Conservation (phyloP, 1,140 invertebrate species). For the Drosophila lacertosa region DNA sequence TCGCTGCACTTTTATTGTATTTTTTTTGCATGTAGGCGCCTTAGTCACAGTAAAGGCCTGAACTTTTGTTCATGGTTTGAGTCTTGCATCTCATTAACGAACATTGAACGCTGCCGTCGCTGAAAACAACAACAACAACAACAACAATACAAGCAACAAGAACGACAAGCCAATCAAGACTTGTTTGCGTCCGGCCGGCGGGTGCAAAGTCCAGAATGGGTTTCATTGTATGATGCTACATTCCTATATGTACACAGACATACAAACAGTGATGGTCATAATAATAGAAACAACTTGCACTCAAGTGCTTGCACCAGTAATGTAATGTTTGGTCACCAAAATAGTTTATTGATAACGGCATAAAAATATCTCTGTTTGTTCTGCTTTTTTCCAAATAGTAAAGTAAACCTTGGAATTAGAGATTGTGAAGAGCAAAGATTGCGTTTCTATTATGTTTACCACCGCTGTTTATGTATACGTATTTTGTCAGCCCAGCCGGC, state of each 20-base stretch:
- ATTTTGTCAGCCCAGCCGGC: slow-evolving; percentile 28
- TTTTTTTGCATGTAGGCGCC: slow-evolving; percentile 40
- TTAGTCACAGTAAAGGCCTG: slow-evolving; percentile 49
- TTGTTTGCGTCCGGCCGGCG: slow-evolving; percentile 55
- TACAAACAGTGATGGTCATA: not conserved
- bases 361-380: too few species aligned
- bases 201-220: slow-evolving; percentile 68
- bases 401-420: too few species aligned
- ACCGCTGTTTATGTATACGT: slow-evolving; percentile 1
- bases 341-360: too few species aligned
- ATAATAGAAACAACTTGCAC: too few species aligned
- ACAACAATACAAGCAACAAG: slow-evolving; percentile 22
- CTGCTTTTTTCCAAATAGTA: too few species aligned
- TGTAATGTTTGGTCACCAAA: too few species aligned
- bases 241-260: not conserved
- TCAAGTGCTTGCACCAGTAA: too few species aligned
- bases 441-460: too few species aligned
- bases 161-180: slow-evolving; percentile 69
- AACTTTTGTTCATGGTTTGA: slow-evolving; percentile 40
- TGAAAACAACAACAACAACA: slow-evolving; percentile 14
- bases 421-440: too few species aligned
- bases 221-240: slow-evolving; percentile 35
- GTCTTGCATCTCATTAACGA: slow-evolving; percentile 66
- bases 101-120: slow-evolving; percentile 42
- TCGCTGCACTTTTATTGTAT: slow-evolving; percentile 16